Conservation (phyloP, 2,888 invertebrate species). For the Lepeophtheirus nordmannii region DNA sequence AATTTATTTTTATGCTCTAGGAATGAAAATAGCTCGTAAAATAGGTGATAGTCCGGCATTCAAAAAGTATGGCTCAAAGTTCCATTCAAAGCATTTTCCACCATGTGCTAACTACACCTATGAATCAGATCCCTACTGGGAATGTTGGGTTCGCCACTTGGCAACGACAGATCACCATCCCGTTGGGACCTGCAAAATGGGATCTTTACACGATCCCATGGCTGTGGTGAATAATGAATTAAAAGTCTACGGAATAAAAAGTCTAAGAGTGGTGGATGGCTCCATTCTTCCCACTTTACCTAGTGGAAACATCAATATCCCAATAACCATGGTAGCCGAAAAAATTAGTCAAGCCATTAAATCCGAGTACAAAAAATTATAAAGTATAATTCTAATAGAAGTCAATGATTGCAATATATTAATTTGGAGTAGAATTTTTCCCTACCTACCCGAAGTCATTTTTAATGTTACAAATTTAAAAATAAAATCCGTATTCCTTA, state of each 20-base stretch:
- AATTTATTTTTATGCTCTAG: neutral
- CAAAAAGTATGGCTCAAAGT: slow-evolving; percentile 8
- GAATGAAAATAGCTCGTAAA: slow-evolving; percentile 6
- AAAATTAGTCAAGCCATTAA: slow-evolving; percentile 27
- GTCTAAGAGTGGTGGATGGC: slow-evolving; percentile 66
- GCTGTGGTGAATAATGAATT: slow-evolving; percentile 64
- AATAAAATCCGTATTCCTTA: too few relatives aligned
- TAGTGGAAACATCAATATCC: slow-evolving; percentile 36
- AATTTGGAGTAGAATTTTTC: too few relatives aligned
- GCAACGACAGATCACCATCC: slow-evolving; percentile 76
- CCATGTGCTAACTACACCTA: slow-evolving; percentile 13
- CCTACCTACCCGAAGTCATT: too few relatives aligned
- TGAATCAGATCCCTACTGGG: slow-evolving; percentile 25
- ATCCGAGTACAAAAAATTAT: neutral
- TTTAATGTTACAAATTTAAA: too few relatives aligned
- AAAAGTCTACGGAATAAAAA: slow-evolving; percentile 57
- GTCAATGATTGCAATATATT: too few relatives aligned
- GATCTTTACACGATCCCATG: slow-evolving; percentile 55
- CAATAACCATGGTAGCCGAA: slow-evolving; percentile 28
- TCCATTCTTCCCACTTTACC: slow-evolving; percentile 76
- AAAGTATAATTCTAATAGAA: too few relatives aligned
- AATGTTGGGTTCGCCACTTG: slow-evolving; percentile 26
- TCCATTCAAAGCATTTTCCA: slow-evolving; percentile 5
- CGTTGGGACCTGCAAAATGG: slow-evolving; percentile 75
- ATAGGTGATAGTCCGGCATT: slow-evolving; percentile 9